Evolutionary conservation across 2,888 invertebrate genomes (phyloP).

Genomic region (Cantharis rufa): DNA sequence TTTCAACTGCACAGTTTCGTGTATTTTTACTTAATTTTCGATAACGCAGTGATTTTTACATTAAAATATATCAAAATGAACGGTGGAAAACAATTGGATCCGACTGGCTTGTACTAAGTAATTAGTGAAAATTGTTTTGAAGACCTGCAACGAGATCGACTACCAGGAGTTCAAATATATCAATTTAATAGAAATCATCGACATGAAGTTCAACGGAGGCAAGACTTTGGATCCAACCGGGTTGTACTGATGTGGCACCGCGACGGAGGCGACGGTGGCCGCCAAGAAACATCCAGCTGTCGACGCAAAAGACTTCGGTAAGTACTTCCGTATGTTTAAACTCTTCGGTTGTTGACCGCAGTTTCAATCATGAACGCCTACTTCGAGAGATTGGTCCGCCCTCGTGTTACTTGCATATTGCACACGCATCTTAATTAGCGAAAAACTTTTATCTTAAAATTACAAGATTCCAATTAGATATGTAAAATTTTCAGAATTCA

Average conservation of each 20-base stretch:
- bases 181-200: constrained; percentile 3
- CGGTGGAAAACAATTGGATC: constrained; percentile 53
- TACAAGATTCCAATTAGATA: not conserved
- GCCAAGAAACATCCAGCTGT: constrained; percentile 56
- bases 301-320: constrained; percentile 55
- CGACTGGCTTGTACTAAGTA: constrained; percentile 52
- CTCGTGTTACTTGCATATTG: constrained; percentile 42
- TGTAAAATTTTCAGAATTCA: not conserved
- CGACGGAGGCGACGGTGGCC: constrained; percentile 54
- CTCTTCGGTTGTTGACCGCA: constrained; percentile 47
- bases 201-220: constrained; percentile 35
- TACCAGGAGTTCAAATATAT: not conserved
- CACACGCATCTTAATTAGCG: constrained; percentile 32
- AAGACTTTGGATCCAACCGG: constrained; percentile 52
- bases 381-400: constrained; percentile 39
- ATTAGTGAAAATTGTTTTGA: constrained; percentile 17
- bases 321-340: constrained; percentile 42
- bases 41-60: constrained; percentile 9
- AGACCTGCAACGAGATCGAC: constrained; percentile 1
- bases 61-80: constrained; percentile 45
- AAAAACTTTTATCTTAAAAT: not conserved
- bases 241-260: constrained; percentile 56
- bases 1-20: not conserved
- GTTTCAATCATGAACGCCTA: constrained; percentile 47
- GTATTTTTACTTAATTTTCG: constrained; percentile 39